Evolutionary conservation across 2,888 invertebrate genomes (phyloP).

Genomic region (Ochropacha duplaris): DNA sequence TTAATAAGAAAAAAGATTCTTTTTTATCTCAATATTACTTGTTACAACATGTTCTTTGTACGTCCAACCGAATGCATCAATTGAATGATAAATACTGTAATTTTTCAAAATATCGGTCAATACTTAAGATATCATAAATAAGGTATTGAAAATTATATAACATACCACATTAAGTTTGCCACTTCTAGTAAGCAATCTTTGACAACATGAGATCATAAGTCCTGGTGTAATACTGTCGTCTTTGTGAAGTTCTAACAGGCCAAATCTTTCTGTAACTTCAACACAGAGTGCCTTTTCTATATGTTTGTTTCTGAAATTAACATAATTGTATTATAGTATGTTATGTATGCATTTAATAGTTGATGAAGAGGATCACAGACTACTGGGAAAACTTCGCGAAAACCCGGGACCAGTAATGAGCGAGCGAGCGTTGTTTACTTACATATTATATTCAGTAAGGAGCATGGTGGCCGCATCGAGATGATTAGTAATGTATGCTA

Average conservation of each 20-base stretch:
- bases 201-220: slow-evolving; percentile 93
- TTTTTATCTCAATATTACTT: too few relatives aligned
- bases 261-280: slow-evolving; percentile 86
- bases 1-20: too few relatives aligned
- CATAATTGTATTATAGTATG: slow-evolving; percentile 1
- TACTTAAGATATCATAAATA: too few relatives aligned
- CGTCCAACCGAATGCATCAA: too few relatives aligned
- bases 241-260: slow-evolving; percentile 89
- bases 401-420: too few relatives aligned
- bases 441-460: slow-evolving; percentile 90
- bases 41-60: too few relatives aligned
- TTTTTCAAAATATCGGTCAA: too few relatives aligned
- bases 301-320: slow-evolving; percentile 86
- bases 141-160: slow-evolving; percentile 1
- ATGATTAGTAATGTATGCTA: slow-evolving; percentile 91
- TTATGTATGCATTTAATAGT: not conserved
- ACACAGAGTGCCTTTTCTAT: slow-evolving; percentile 89
- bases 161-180: slow-evolving; percentile 60
- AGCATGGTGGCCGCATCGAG: slow-evolving; percentile 88
- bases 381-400: too few relatives aligned
- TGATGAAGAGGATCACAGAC: too few relatives aligned
- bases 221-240: slow-evolving; percentile 96
- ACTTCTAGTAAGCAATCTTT: slow-evolving; percentile 84
- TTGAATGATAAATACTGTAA: too few relatives aligned
- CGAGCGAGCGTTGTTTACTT: slow-evolving; percentile 43